A percentile compares a stretch with the other conserved stretches of the same genome.
These are phyloP conservation scores for human DNA, from an alignment of 2,113 vertebrate genomes.

Conservation along the genomic window GRCh38 chr4:71712001-71712500, in stretches of 20 bases:
- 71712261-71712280: neutral
- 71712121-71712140: neutral
- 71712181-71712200: neutral
- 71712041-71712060: neutral
- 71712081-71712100: neutral
- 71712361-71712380: neutral
- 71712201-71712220: neutral
- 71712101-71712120: neutral
- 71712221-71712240: neutral
- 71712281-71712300: neutral
- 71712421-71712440: neutral
- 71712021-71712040: neutral
- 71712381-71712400: neutral
- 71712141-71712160: neutral
- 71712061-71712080: neutral
- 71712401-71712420: neutral
- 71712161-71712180: neutral
- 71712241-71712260: neutral
- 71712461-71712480: neutral
- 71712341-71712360: neutral
- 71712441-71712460: neutral
- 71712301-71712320: rapidly evolving
- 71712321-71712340: neutral
- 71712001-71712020: neutral
- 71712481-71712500: neutral